Base-by-base conservation (phyloP, 2,797 vertebrate genomes). In the Chaunax sp. region DNA sequence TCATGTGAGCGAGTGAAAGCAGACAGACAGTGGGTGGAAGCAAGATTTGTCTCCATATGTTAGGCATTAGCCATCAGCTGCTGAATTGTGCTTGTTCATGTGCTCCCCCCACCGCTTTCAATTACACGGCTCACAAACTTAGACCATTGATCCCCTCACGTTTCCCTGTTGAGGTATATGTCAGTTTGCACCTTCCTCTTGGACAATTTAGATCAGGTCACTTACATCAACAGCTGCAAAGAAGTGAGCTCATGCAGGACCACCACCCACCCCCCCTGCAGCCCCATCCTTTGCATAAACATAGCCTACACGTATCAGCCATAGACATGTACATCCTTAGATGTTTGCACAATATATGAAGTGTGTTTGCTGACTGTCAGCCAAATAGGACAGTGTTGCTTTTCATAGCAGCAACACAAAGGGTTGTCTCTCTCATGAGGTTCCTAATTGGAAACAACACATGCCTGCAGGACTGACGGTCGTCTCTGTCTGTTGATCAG, bases 41-140 rank as follows among this genome's bases (percentile, higher is more conserved):
- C 69, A 37, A 35, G 70, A 76, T 67, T 58, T 56, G 65, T 82
- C 77, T 80, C 81, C 89, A 81, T 87, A 69, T 89, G 90, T 80
- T 84, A 60, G 72, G 69, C 81, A 86, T 92, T 84, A 87, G 73
- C 88, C 56, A 58, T 92, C 87, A 87, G 85, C 87, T 88, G 87
- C 83, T 76, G 65, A 72, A 61, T 81, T 83, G 70, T 81, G 82
- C 77, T 84, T 86, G 72, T 64, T 77, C 84, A 69, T 81, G 75
- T 57, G 5, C 75, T 74, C 64, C 23, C 64, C 68, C 74, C 73
- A 68, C 64, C 72, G 55, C 80, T 88, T 83, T 89, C 73, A 89
- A 85, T 92, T 90, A 89, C 89, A 92, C 62, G 85, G 80, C 65
- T 79, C 80, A 79, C 89, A 80, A 89, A 83, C 75, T n/a, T 59